phyloP scores from a whole-genome alignment of 2,113 vertebrate species.

The Clupea harengus region DNA sequence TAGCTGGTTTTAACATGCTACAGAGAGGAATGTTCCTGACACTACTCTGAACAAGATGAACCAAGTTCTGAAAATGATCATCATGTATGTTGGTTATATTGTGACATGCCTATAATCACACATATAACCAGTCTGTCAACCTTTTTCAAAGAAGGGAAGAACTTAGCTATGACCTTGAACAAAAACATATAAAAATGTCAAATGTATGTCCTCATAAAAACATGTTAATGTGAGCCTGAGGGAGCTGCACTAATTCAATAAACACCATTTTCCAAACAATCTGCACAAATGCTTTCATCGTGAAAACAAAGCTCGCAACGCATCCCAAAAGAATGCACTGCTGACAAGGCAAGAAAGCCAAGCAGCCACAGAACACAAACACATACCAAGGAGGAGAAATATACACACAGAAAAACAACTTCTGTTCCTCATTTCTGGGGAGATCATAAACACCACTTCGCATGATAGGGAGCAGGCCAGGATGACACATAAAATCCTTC shows the following conservation, averaged over 20 bases:
- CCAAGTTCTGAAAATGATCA: neutral
- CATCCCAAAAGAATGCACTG: conserved; percentile 18
- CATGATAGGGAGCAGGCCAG: conserved; percentile 9
- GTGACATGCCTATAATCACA: neutral
- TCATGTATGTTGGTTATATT: neutral
- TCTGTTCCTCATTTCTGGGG: conserved; percentile 40
- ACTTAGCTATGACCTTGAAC: neutral
- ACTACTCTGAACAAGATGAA: neutral
- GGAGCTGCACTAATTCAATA: neutral
- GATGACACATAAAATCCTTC: neutral
- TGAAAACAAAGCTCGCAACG: conserved; percentile 4
- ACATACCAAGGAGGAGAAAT: neutral
- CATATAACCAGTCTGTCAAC: neutral
- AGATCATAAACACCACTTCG: conserved; percentile 19
- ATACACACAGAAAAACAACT: neutral
- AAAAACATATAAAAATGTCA: neutral
- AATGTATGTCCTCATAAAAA: neutral
- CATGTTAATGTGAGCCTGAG: neutral
- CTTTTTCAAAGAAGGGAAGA: neutral
- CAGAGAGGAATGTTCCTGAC: neutral
- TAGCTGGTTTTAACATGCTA: neutral
- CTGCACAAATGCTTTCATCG: neutral
- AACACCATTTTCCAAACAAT: neutral
- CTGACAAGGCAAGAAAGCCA: conserved; percentile 28
- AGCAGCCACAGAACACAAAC: conserved; percentile 14